Percentiles rank a stretch among this genome's conserved stretches.
phyloP scores from a whole-genome alignment of 2,888 invertebrate genomes.

The Pyrrhia umbra region DNA sequence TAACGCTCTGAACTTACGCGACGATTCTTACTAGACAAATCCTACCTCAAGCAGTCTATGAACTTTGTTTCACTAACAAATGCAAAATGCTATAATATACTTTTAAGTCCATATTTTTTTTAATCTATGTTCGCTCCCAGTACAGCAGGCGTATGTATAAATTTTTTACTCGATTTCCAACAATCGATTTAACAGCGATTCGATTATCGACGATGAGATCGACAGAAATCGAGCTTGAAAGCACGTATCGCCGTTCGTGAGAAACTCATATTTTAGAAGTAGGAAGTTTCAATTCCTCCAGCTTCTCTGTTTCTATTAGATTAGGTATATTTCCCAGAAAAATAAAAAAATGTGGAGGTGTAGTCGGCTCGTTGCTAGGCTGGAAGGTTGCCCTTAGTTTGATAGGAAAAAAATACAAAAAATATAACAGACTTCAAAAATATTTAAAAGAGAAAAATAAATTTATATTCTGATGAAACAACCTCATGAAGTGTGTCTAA shows the following conservation, averaged over 20 bases:
- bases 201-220: slow-evolving; percentile 8
- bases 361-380: no score
- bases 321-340: not conserved
- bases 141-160: not conserved
- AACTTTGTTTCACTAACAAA: not conserved
- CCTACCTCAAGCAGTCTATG: no score
- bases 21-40: no score
- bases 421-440: no score
- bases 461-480: no score
- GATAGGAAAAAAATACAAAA: no score
- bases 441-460: no score
- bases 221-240: slow-evolving; percentile 12
- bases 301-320: not conserved
- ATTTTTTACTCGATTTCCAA: slow-evolving; percentile 3
- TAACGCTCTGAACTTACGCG: no score
- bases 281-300: not conserved
- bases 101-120: not conserved
- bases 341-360: no score
- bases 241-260: slow-evolving; percentile 15
- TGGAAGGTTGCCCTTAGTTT: no score
- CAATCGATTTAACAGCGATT: slow-evolving; percentile 11
- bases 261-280: slow-evolving; percentile 1
- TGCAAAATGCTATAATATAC: no score
- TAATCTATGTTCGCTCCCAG: not conserved
- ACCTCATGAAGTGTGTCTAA: no score